Conservation (phyloP, 2,113 vertebrate genomes). For the Lepus americanus region DNA sequence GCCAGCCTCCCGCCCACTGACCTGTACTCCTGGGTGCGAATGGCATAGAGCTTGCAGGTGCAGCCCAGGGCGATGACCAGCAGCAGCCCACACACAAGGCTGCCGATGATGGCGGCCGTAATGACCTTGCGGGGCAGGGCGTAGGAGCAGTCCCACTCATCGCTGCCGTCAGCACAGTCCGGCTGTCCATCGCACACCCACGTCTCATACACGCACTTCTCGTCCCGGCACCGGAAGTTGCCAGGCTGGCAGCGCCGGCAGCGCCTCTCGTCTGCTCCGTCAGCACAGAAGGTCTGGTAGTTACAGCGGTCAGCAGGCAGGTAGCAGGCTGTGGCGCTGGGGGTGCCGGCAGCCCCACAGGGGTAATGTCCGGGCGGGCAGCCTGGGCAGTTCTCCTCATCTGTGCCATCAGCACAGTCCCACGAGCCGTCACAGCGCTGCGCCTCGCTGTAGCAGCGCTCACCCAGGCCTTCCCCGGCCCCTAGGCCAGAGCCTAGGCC, state of each 20-base stretch:
- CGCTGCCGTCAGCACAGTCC: slow-evolving; percentile 93
- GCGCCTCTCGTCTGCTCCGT: slow-evolving; percentile 92
- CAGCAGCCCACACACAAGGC: slow-evolving; percentile 93
- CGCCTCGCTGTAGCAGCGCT: slow-evolving; percentile 84
- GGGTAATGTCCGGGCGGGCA: slow-evolving; percentile 89
- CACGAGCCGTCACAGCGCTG: slow-evolving; percentile 92
- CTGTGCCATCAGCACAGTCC: slow-evolving; percentile 92
- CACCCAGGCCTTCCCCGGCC: slow-evolving; percentile 87
- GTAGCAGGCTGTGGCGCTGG: slow-evolving; percentile 87
- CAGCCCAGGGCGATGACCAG: slow-evolving; percentile 95
- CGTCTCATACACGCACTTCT: slow-evolving; percentile 95
- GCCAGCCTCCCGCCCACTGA: slow-evolving; percentile 49
- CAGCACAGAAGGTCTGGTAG: slow-evolving; percentile 94
- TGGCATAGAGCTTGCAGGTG: slow-evolving; percentile 94
- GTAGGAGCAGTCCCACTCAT: slow-evolving; percentile 93
- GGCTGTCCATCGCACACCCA: slow-evolving; percentile 95
- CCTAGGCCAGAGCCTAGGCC: slow-evolving; percentile 87
- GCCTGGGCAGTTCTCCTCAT: slow-evolving; percentile 91
- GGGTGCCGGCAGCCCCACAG: slow-evolving; percentile 83
- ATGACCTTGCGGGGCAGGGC: slow-evolving; percentile 94
- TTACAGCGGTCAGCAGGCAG: slow-evolving; percentile 91
- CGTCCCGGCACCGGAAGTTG: slow-evolving; percentile 93
- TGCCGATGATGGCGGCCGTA: slow-evolving; percentile 93
- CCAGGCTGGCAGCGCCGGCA: slow-evolving; percentile 93
- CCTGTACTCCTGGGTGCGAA: slow-evolving; percentile 91